Base-by-base conservation (phyloP, 1,140 invertebrate species). In the Drosophila baimaii region DNA sequence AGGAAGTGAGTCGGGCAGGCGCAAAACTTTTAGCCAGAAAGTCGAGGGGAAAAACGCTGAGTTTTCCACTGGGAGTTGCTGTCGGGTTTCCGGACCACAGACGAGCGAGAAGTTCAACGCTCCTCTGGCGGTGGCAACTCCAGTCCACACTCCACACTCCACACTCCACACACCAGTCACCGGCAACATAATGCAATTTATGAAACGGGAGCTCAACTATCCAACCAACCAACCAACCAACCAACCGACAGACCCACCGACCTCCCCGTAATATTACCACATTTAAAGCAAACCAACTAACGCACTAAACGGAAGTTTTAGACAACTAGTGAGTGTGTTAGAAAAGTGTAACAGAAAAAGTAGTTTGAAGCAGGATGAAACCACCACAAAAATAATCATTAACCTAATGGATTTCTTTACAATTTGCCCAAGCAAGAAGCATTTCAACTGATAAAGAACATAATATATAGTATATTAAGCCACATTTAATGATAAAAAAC, bases 171-270 rank as follows among this genome's bases (percentile, higher is more conserved):
- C n/a, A 15, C 17, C 65, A 35, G 9, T 44, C 31, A 19, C 65
- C 23, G 46, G 69, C 69, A 59, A 56, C 58, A 61, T 80, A 83
- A 84, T 84, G 81, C 81, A 84, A 84, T 84, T 84, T 85, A 80
- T 84, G 81, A 80, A 84, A 84, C 69, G 80, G 62, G 64, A 66
- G 35, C 75, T 65, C 61, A 29, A 54, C 29, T 44, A 44, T 37
- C 39, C 56, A 44, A 59, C 52, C 41, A 27, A 15, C 39, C n/a
- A n/a, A 47, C 15, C 5, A 23, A 47, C 25, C 8, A 29, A 44
- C 12, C 12, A 5, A 44, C 41, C 12, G 12, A 39, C 10, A 21
- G 9, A 54, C 35, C 9, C 12, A 17, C 35, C 9, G 15, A 17
- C 27, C 35, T 39, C n/a, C 27, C 29, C 29, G 33, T 29, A 21